Percentiles rank a stretch among this genome's conserved stretches.
phyloP scores from a whole-genome alignment of 2,113 vertebrate species.

The Progne subis region DNA sequence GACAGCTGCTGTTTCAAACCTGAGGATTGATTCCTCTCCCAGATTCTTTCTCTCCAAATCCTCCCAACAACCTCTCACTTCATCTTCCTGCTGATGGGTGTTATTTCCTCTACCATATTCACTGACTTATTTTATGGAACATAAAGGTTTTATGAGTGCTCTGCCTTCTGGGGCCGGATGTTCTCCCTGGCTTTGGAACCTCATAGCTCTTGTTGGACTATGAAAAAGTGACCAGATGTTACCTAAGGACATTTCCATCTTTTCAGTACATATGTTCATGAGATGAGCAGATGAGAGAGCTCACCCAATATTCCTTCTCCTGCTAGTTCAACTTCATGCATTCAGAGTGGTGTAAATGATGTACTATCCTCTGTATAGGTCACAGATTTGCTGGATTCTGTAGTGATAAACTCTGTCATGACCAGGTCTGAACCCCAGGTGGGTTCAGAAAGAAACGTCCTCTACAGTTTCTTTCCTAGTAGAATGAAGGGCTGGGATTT shows the following conservation, averaged over 20 bases:
- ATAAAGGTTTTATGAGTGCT: background rate
- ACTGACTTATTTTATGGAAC: background rate
- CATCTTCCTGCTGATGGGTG: background rate
- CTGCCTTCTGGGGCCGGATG: background rate
- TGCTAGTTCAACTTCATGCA: background rate
- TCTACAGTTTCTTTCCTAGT: background rate
- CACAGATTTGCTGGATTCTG: background rate
- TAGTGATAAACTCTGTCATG: accelerated
- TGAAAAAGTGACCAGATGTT: background rate
- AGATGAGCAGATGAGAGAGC: background rate
- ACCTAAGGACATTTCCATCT: background rate
- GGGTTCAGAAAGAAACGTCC: background rate
- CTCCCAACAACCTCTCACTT: background rate
- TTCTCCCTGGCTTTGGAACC: background rate
- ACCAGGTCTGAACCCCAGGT: background rate
- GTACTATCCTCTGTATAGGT: accelerated
- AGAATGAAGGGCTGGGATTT: background rate
- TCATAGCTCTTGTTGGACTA: accelerated
- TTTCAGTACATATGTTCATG: background rate
- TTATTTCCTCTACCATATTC: background rate
- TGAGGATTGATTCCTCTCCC: background rate
- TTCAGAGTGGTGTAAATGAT: background rate
- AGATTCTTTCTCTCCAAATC: background rate
- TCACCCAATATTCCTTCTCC: background rate
- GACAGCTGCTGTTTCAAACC: background rate